Conservation (phyloP, 1,140 invertebrate species). For the Metopolophium dirhodum region DNA sequence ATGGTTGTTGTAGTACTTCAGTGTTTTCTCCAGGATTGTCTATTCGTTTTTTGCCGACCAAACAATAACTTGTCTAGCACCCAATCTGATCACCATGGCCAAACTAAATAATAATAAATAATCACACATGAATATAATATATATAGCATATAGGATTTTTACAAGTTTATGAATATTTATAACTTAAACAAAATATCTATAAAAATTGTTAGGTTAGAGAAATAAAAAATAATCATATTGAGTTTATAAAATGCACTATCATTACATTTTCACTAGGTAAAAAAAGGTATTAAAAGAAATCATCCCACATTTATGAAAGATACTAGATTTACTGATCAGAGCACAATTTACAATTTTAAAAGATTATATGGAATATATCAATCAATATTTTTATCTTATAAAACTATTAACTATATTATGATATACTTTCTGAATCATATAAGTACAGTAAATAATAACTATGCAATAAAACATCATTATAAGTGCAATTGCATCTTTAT, state of each 20-base stretch:
- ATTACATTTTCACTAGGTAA: not conserved
- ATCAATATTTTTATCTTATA: not conserved
- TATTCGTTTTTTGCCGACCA: constrained; percentile 58
- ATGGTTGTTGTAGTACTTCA: constrained; percentile 31
- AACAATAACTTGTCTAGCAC: constrained; percentile 53
- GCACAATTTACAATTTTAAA: not conserved
- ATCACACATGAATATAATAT: not conserved
- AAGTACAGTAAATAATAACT: not conserved
- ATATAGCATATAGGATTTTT: not conserved
- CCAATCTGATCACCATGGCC: constrained; percentile 56
- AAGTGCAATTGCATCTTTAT: not conserved
- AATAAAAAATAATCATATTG: too few relatives aligned
- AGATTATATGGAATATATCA: not conserved
- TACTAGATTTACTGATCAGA: not conserved
- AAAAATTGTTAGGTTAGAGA: too few relatives aligned
- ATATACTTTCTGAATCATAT: not conserved
- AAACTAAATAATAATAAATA: constrained; percentile 42
- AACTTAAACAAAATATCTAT: too few relatives aligned
- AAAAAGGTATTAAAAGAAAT: not conserved
- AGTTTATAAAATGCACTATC: too few relatives aligned
- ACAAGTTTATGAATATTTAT: not conserved
- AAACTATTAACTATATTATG: not conserved
- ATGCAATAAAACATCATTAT: not conserved
- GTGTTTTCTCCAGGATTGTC: constrained; percentile 51
- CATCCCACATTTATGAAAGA: not conserved